These are phyloP conservation scores for Panzeria rudis DNA, from an alignment of 2,888 invertebrate genomes.

Conservation along the genomic window DNA sequence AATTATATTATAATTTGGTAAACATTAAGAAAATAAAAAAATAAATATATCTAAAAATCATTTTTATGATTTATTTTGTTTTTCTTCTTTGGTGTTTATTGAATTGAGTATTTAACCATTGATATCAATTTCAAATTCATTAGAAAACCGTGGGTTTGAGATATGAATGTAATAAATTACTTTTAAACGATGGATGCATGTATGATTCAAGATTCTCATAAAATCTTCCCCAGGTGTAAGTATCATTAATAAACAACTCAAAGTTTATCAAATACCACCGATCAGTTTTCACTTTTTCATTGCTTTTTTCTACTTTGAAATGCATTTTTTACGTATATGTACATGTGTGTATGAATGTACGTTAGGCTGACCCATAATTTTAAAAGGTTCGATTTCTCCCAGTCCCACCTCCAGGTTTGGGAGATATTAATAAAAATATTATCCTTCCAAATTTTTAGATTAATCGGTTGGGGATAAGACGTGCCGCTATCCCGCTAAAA, in stretches of 20 bases:
- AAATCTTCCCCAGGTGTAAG: constrained; percentile 63
- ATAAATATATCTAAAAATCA: too few relatives aligned
- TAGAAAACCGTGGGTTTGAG: constrained; percentile 63
- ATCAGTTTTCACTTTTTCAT: constrained; percentile 29
- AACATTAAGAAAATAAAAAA: too few relatives aligned
- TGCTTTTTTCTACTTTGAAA: constrained; percentile 13
- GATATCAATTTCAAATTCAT: constrained; percentile 65
- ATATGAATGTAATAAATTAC: constrained; percentile 62
- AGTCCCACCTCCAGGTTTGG: too few relatives aligned
- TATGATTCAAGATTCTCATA: constrained; percentile 49
- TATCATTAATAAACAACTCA: constrained; percentile 64
- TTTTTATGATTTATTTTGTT: constrained; percentile 31
- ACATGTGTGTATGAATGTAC: neutral
- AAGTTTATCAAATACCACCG: constrained; percentile 67
- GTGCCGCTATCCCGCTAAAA: too few relatives aligned
- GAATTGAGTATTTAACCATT: constrained; percentile 51
- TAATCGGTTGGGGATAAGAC: too few relatives aligned
- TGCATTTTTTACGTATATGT: neutral
- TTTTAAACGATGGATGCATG: constrained; percentile 33
- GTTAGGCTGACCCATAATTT: too few relatives aligned
- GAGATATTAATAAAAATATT: too few relatives aligned
- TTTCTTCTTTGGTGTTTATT: constrained; percentile 50
- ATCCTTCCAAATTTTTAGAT: too few relatives aligned
- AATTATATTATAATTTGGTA: too few relatives aligned
- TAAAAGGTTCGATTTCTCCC: too few relatives aligned